Conservation (phyloP, 2,888 invertebrate species). For the Salticus scenicus region DNA sequence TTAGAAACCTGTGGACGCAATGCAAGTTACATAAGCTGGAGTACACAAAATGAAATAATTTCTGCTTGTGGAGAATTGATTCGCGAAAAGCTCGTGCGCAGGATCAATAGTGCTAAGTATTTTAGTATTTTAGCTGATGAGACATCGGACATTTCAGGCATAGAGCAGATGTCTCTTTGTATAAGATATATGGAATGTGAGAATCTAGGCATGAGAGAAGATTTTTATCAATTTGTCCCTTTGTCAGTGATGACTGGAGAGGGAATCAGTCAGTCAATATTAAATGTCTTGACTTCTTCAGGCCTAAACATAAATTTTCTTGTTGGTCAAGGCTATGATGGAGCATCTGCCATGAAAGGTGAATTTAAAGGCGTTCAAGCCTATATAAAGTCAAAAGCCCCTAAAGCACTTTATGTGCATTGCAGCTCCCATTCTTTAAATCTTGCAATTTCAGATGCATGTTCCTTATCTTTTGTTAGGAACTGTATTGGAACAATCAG, state of each 20-base stretch:
- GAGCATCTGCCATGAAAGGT: background rate
- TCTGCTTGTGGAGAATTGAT: background rate
- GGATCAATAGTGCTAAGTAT: background rate
- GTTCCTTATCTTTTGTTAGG: background rate
- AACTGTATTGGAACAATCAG: slow-evolving; percentile 7
- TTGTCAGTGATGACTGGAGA: background rate
- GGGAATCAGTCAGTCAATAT: background rate
- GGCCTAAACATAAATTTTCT: background rate
- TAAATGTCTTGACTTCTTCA: background rate
- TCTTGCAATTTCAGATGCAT: background rate
- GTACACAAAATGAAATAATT: slow-evolving; percentile 5
- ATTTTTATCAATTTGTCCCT: background rate
- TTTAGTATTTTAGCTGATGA: background rate
- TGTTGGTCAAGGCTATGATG: background rate
- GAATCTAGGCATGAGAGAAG: background rate
- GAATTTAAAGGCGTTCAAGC: slow-evolving; percentile 7
- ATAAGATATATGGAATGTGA: background rate
- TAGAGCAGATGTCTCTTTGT: background rate
- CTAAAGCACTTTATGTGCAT: background rate
- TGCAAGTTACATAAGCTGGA: slow-evolving; percentile 1
- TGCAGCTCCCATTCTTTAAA: background rate
- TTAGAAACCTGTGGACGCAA: background rate
- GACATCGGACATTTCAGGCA: background rate
- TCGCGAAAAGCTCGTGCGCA: background rate
- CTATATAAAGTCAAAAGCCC: background rate